phyloP scores from a whole-genome alignment of 2,113 vertebrate genomes.

The Puma concolor region DNA sequence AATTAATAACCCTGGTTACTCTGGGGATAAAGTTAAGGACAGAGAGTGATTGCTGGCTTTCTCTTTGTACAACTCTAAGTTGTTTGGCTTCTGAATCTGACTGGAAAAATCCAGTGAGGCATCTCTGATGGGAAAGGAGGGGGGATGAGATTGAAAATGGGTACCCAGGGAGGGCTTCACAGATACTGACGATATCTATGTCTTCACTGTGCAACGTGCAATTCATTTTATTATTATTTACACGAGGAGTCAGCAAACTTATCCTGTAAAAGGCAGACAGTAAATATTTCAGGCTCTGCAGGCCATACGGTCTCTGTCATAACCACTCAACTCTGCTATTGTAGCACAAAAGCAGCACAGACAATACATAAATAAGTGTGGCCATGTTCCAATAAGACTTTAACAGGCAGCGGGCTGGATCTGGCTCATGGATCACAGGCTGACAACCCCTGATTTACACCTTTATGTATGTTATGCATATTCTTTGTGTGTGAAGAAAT shows the following conservation, averaged over 20 bases:
- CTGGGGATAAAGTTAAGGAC: background rate
- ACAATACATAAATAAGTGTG: background rate
- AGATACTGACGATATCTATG: background rate
- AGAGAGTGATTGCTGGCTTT: background rate
- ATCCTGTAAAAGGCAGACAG: background rate
- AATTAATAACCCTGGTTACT: background rate
- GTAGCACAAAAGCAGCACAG: background rate
- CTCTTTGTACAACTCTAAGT: background rate
- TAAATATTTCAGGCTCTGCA: slow-evolving; percentile 16
- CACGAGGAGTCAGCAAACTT: background rate
- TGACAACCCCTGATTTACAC: background rate
- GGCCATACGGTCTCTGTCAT: background rate
- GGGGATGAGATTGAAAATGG: background rate
- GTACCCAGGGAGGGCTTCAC: background rate
- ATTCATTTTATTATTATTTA: background rate
- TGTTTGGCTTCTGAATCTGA: background rate
- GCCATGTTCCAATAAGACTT: background rate
- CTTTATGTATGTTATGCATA: background rate
- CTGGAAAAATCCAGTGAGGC: slow-evolving; percentile 22
- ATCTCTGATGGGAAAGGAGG: background rate
- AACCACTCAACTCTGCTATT: background rate
- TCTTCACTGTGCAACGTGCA: background rate
- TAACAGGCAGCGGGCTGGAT: background rate
- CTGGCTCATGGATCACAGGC: background rate
- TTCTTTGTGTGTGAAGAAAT: background rate